Percentiles rank a stretch among this genome's conserved stretches.
These are phyloP conservation scores for Agrochola macilenta DNA, from an alignment of 2,888 invertebrate species.

Conservation along the genomic window DNA sequence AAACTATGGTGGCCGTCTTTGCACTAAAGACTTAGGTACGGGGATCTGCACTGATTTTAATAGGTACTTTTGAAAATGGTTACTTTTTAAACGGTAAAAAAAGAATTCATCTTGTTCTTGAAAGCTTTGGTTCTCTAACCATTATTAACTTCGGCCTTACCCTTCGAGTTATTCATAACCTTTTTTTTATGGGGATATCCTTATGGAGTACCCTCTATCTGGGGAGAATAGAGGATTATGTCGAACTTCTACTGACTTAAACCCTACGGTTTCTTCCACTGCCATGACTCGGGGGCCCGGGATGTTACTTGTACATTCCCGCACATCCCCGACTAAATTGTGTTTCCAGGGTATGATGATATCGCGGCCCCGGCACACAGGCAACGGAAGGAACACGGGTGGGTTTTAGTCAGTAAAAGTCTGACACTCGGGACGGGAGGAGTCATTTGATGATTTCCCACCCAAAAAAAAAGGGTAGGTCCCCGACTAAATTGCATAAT, in stretches of 20 bases:
- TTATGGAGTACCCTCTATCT: not conserved
- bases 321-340: not conserved
- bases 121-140: not conserved
- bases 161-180: not conserved
- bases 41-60: constrained; percentile 8
- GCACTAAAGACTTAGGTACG: not conserved
- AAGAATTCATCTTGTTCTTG: not conserved
- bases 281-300: too few species aligned
- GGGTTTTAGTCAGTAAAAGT: too few species aligned
- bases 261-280: too few species aligned
- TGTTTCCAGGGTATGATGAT: too few species aligned
- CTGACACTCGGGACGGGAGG: too few species aligned
- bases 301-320: not conserved
- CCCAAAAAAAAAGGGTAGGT: too few species aligned
- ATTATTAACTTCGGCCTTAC: too few species aligned
- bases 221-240: too few species aligned
- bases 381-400: too few species aligned
- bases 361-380: too few species aligned
- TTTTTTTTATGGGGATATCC: not conserved
- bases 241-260: not conserved
- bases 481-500: too few species aligned
- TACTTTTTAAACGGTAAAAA: not conserved
- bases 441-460: too few species aligned
- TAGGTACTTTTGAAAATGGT: not conserved
- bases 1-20: constrained; percentile 21